Evolutionary conservation across 1,140 invertebrate genomes (phyloP).

Genomic region (Trichomalopsis sarcophagae): DNA sequence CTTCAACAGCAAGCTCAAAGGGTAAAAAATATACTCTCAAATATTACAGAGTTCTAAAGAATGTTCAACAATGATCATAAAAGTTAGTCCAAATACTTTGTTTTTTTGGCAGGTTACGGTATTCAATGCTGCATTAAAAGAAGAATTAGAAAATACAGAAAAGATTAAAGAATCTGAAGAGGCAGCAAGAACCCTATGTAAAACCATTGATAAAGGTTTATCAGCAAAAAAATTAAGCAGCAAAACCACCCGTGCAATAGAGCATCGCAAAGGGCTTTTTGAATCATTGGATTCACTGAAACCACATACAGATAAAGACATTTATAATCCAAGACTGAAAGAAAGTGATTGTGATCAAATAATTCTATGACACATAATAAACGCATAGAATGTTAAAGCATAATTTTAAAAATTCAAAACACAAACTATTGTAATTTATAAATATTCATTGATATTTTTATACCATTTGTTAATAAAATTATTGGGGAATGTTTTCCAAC

Average conservation of each 20-base stretch:
- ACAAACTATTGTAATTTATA: background rate
- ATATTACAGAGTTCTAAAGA: background rate
- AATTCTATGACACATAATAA: background rate
- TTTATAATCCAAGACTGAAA: constrained; percentile 56
- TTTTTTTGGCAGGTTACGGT: constrained; percentile 56
- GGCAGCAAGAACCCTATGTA: constrained; percentile 49
- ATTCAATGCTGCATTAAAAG: constrained; percentile 60
- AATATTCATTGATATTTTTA: background rate
- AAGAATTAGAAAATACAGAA: constrained; percentile 60
- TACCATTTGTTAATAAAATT: background rate
- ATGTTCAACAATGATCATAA: background rate
- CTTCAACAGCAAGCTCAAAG: constrained; percentile 61
- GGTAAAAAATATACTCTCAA: constrained; percentile 52
- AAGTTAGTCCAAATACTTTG: background rate
- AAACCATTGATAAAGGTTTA: constrained; percentile 54
- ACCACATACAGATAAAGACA: constrained; percentile 47
- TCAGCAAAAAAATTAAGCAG: constrained; percentile 49
- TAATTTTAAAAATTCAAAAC: background rate
- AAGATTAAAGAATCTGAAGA: constrained; percentile 54
- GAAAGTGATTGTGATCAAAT: constrained; percentile 41
- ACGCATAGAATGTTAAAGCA: too few species aligned
- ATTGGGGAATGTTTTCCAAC: too few species aligned
- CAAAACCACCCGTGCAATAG: constrained; percentile 44
- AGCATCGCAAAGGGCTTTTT: constrained; percentile 55
- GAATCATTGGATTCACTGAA: constrained; percentile 15